Conservation (phyloP, 2,888 invertebrate species). For the Idaea biselata region DNA sequence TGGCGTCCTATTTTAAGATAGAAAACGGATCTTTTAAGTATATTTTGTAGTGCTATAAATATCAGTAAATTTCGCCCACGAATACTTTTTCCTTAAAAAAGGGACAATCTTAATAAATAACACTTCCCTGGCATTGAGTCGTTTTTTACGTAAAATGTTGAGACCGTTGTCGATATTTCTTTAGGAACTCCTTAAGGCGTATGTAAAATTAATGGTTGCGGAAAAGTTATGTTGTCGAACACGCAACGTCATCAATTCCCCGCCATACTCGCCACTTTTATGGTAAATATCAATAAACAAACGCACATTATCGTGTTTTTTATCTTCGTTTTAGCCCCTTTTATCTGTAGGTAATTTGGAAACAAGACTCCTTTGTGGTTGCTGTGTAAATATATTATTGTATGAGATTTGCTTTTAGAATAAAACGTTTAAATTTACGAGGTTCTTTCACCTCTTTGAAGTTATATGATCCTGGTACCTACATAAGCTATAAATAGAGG, state of each 20-base stretch:
- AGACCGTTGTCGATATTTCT: slow-evolving; percentile 16
- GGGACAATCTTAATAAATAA: slow-evolving; percentile 1
- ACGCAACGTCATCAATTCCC: slow-evolving; percentile 24
- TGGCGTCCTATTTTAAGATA: not conserved
- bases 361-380: not conserved
- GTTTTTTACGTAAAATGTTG: slow-evolving; percentile 2
- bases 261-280: slow-evolving; percentile 5
- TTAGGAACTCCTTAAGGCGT: slow-evolving; percentile 3
- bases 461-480: not conserved
- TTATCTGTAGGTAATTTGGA: not conserved
- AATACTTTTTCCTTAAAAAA: not conserved
- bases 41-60: not conserved
- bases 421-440: not conserved
- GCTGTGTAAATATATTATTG: not conserved
- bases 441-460: not conserved
- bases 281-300: not conserved
- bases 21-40: not conserved
- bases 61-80: not conserved
- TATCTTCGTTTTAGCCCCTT: not conserved
- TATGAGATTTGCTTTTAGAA: not conserved
- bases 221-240: slow-evolving; percentile 15
- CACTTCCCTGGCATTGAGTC: not conserved
- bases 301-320: not conserved
- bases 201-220: slow-evolving; percentile 21
- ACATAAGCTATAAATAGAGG: not conserved